A percentile compares a stretch with the other conserved stretches of the same genome.
These are phyloP conservation scores for Neogale vison DNA, from an alignment of 2,113 vertebrate species.

Conservation along the genomic window DNA sequence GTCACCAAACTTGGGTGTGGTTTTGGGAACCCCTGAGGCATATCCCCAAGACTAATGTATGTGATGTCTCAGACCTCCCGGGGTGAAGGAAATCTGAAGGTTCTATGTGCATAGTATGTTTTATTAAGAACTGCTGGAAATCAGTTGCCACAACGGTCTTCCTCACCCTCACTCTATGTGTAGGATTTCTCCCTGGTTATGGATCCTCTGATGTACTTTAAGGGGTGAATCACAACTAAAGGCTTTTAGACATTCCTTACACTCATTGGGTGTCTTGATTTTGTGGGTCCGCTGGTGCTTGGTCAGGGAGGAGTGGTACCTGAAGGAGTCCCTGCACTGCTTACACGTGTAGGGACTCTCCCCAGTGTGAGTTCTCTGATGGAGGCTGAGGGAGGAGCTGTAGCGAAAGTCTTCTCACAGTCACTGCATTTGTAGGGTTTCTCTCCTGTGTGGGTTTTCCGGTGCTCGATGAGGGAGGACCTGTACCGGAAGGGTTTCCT, in stretches of 20 bases:
- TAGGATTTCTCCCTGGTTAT: not conserved
- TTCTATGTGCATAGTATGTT: not conserved
- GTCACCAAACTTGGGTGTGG: not conserved
- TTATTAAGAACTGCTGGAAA: not conserved
- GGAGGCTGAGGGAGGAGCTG: not conserved
- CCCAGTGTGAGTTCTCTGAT: not conserved
- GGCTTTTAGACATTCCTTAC: not conserved
- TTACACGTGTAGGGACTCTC: not conserved
- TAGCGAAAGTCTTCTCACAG: not conserved
- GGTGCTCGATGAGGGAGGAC: not conserved
- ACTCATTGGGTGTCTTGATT: not conserved
- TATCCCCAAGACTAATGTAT: not conserved
- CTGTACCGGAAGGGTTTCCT: not conserved
- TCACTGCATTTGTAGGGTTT: not conserved
- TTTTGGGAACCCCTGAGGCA: not conserved
- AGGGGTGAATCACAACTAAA: not conserved
- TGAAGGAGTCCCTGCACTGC: not conserved
- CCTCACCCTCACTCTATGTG: not conserved
- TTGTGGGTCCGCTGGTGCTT: not conserved
- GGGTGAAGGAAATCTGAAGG: not conserved
- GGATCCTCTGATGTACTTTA: not conserved
- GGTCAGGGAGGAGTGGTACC: not conserved
- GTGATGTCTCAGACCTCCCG: not conserved
- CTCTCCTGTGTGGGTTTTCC: not conserved
- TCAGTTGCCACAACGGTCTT: not conserved